Conservation (phyloP, 2,888 invertebrate species). For the Drosophila niveifrons region DNA sequence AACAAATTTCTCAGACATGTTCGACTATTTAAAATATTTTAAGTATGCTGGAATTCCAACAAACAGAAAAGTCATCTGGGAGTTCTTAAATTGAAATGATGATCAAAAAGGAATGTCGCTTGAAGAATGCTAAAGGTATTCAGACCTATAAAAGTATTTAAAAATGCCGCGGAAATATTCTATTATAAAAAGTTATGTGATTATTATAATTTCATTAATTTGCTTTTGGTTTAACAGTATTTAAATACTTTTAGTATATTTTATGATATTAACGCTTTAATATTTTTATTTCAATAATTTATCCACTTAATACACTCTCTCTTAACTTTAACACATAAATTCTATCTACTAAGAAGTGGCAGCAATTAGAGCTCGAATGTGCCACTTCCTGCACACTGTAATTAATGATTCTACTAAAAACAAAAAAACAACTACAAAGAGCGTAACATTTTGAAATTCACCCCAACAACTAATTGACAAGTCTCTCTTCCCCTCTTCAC, state of each 20-base stretch:
- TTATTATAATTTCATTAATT: no score
- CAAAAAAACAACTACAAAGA: constrained; percentile 17
- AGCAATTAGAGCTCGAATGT: constrained; percentile 42
- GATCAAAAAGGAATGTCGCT: background rate
- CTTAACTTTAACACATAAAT: background rate
- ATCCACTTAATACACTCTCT: background rate
- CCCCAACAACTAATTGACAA: constrained; percentile 48
- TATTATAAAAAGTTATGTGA: no score
- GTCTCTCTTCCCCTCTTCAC: no score
- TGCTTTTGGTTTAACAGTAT: no score
- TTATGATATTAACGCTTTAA: no score
- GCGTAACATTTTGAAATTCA: constrained; percentile 32
- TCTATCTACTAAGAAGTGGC: constrained; percentile 18
- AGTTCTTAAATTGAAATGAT: no score
- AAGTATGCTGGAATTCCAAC: no score
- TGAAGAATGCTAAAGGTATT: background rate
- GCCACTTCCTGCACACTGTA: constrained; percentile 42
- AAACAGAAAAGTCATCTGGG: no score
- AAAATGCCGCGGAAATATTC: background rate
- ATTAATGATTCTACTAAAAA: constrained; percentile 8
- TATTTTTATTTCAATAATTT: background rate
- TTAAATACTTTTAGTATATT: no score
- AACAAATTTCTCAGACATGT: no score
- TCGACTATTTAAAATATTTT: no score
- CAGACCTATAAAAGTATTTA: background rate